Conservation (phyloP, 2,888 invertebrate genomes). For the Tachina fera region DNA sequence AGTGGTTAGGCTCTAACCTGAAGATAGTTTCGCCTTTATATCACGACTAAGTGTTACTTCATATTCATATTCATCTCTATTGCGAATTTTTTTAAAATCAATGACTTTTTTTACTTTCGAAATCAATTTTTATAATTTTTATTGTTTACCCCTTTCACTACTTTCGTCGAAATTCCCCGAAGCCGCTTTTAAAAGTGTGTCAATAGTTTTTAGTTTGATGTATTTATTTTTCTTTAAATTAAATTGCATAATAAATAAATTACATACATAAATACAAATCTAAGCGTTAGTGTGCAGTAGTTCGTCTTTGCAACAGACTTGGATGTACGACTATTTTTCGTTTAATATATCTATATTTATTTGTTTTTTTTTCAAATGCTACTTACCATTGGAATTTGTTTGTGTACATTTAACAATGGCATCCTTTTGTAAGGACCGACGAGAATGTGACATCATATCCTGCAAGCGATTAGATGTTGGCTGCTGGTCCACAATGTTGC, state of each 20-base stretch:
- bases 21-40: too few species aligned
- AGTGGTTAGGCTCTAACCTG: too few species aligned
- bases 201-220: conserved; percentile 1
- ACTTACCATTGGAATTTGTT: conserved; percentile 64
- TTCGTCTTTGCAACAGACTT: too few species aligned
- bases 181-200: conserved; percentile 9
- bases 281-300: not conserved
- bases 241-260: conserved; percentile 30
- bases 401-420: conserved; percentile 64
- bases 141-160: too few species aligned
- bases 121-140: not conserved
- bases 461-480: conserved; percentile 18
- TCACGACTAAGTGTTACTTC: too few species aligned
- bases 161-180: not conserved
- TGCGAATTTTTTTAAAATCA: too few species aligned
- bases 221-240: not conserved
- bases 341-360: not conserved
- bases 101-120: too few species aligned
- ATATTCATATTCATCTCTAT: too few species aligned
- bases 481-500: conserved; percentile 20
- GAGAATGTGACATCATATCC: conserved; percentile 27
- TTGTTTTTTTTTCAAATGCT: conserved; percentile 8
- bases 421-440: conserved; percentile 41
- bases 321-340: not conserved
- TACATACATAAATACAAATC: not conserved